Evolutionary conservation across 2,888 invertebrate species (phyloP), one percentile per base, ranked within the genome.

Genomic region (Drymonia ruficornis): DNA sequence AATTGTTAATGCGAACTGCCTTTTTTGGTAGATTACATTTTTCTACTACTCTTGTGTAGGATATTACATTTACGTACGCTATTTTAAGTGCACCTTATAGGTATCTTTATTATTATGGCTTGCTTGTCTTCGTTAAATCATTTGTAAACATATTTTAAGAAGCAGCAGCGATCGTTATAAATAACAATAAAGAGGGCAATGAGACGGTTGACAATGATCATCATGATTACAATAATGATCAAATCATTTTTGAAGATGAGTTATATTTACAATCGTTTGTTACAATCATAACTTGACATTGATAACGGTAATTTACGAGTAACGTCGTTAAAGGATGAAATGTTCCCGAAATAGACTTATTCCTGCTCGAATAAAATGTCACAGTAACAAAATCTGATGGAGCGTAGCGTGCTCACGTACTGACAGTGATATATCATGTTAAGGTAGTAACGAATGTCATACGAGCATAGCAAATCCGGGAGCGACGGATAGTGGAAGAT

Each of bases 381-480:
- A 61, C 55, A 45, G 49, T 43, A 56, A 57, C 47, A 59, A 64
- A 65, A 61, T 59, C 53, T 52, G 72, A 62, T 67, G 65, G 55
- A 60, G 65, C 63, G 67, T 70, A 66, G 60, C 56, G 59, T 65
- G 55, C 65, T 60, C 66, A 62, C 61, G 50, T 46, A 40, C 61
- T 70, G 86, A 84, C 86, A 83, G 73, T 84, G 87, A 86, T 72
- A 80, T 80, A 85, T 80, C 70, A 64, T 63, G 69, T 76, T 58
- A 74, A 70, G 74, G 76, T 78, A 77, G 83, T 85, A 83, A 83
- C 81, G 76, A 83, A 83, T 83, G 86, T 86, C 85, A 84, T 83
- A 78, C 69, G 68, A 72, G 74, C 67, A 73, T 72, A 74, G 77
- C 73, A 70, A 74, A 74, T 74, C 72, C 67, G 68, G 71, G 69